Evolutionary conservation across 2,113 vertebrate genomes (phyloP).

Genomic region (Hippotragus niger): DNA sequence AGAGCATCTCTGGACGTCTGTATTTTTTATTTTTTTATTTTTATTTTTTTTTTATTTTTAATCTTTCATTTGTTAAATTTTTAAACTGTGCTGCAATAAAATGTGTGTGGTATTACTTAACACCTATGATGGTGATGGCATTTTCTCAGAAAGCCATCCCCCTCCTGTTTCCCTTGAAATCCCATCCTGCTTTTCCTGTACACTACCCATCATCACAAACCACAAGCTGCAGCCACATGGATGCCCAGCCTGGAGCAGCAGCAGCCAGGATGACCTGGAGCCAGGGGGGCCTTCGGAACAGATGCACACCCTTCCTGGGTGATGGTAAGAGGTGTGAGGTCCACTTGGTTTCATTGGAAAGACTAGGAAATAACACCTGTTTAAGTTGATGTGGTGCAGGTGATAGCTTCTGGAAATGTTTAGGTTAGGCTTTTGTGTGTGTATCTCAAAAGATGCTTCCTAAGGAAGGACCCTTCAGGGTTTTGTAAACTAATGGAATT

Average conservation of each 20-base stretch:
- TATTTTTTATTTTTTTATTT: conserved; percentile 79
- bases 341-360: conserved; percentile 71
- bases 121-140: conserved; percentile 72
- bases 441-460: not conserved
- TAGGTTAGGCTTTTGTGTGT: not conserved
- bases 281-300: conserved; percentile 77
- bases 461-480: not conserved
- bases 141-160: conserved; percentile 75
- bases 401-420: conserved; percentile 20
- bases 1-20: conserved; percentile 79
- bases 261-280: conserved; percentile 77
- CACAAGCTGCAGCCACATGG: conserved; percentile 76
- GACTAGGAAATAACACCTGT: conserved; percentile 50
- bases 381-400: conserved; percentile 24
- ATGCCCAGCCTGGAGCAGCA: conserved; percentile 76
- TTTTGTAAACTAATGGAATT: conserved; percentile 20
- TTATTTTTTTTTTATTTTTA: conserved; percentile 78
- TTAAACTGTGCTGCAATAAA: conserved; percentile 81
- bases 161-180: conserved; percentile 72
- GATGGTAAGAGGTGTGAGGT: conserved; percentile 81
- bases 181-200: conserved; percentile 76
- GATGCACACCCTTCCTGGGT: conserved; percentile 78
- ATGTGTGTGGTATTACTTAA: conserved; percentile 79
- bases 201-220: conserved; percentile 77
- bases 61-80: conserved; percentile 81